These are phyloP conservation scores for Cephus runcator DNA, from an alignment of 2,888 invertebrate species.

Conservation along the genomic window DNA sequence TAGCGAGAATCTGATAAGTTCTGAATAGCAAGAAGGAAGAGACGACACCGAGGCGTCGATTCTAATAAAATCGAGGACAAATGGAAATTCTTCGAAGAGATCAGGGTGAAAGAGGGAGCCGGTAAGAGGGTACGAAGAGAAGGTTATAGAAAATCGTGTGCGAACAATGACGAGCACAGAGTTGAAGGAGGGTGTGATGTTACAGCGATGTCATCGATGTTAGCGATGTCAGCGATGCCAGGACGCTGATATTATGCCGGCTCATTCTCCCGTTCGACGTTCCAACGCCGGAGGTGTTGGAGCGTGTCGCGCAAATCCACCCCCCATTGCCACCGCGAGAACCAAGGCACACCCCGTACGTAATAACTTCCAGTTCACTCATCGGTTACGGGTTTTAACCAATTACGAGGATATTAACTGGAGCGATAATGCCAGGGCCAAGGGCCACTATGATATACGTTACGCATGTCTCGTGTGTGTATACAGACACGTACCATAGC, in stretches of 20 bases:
- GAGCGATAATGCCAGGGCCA: conserved; percentile 16
- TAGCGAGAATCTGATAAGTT: conserved; percentile 24
- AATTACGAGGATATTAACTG: conserved; percentile 58
- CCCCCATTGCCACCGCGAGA: conserved; percentile 48
- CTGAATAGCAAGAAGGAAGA: conserved; percentile 29
- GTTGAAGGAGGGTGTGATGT: not conserved
- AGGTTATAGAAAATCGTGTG: not conserved
- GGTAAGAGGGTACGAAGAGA: not conserved
- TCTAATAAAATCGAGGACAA: not conserved
- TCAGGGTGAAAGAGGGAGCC: not conserved
- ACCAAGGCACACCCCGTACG: conserved; percentile 50
- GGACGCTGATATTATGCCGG: not conserved
- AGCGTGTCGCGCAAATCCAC: conserved; percentile 55
- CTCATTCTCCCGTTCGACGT: not conserved
- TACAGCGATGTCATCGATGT: not conserved
- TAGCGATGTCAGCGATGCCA: not conserved
- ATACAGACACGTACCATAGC: not conserved
- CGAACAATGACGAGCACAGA: not conserved
- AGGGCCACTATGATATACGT: not conserved
- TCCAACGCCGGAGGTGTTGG: conserved; percentile 57
- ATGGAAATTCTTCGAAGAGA: not conserved
- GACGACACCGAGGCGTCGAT: conserved; percentile 31
- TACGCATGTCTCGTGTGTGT: not conserved
- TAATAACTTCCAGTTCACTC: conserved; percentile 62
- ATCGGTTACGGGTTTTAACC: conserved; percentile 65